Evolutionary conservation across 2,797 vertebrate species (phyloP).

Genomic region (Halcyon badia): DNA sequence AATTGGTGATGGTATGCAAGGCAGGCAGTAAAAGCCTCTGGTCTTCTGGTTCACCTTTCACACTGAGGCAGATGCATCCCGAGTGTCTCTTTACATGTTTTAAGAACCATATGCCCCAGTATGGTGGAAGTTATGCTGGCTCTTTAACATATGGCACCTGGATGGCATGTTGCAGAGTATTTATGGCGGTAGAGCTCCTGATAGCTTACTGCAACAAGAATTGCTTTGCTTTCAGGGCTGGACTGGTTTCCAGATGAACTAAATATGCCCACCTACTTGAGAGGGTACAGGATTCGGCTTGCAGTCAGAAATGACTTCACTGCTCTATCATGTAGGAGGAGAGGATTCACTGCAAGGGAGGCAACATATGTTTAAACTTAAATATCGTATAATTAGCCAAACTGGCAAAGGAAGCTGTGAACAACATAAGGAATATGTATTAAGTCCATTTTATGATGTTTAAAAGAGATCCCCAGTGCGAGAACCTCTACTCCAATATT

Average conservation of each 20-base stretch:
- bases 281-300: conserved; percentile 21
- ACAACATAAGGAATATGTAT: conserved; percentile 64
- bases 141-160: neutral
- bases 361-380: conserved; percentile 77
- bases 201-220: neutral
- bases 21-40: neutral
- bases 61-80: neutral
- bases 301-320: conserved; percentile 69
- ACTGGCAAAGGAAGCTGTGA: conserved; percentile 74
- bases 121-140: neutral
- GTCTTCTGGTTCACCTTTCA: neutral
- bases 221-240: neutral
- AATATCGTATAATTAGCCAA: conserved; percentile 73
- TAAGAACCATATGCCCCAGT: neutral
- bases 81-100: neutral
- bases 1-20: neutral
- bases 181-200: neutral
- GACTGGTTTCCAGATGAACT: neutral
- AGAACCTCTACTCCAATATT: neutral
- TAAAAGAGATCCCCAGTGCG: neutral
- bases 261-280: conserved; percentile 35
- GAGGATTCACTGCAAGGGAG: conserved; percentile 72
- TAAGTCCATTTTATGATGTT: conserved; percentile 56
- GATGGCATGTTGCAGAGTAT: neutral
- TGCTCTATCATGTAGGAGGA: conserved; percentile 71